A percentile compares a stretch with the other conserved stretches of the same genome.
Conservation (phyloP, 2,888 invertebrate genomes). For the Caenorhabditis becei region DNA sequence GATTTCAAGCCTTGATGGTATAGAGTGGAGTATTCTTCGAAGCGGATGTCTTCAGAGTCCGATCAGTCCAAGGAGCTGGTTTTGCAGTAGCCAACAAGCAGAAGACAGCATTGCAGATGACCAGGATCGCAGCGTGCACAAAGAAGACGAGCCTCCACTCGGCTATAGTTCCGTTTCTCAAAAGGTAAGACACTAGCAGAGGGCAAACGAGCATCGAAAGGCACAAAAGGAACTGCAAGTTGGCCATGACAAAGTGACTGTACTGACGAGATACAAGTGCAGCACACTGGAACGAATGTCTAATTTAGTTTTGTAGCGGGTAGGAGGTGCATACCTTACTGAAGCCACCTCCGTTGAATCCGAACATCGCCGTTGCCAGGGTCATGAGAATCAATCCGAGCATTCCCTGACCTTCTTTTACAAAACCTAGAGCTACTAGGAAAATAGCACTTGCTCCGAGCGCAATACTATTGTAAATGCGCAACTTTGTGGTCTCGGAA, state of each 20-base stretch:
- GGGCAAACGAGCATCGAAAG: constrained; percentile 80
- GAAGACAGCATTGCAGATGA: constrained; percentile 77
- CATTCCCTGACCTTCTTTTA: constrained; percentile 67
- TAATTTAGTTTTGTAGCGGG: background rate
- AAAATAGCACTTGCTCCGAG: constrained; percentile 77
- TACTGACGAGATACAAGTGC: constrained; percentile 78
- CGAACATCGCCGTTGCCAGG: constrained; percentile 79
- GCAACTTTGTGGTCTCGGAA: constrained; percentile 76
- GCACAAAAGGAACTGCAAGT: constrained; percentile 78
- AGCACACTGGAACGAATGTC: constrained; percentile 67
- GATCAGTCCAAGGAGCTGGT: constrained; percentile 78
- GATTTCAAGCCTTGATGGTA: constrained; percentile 11
- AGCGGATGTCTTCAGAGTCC: constrained; percentile 39
- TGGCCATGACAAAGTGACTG: constrained; percentile 79
- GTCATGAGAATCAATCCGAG: constrained; percentile 73
- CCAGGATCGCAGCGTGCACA: constrained; percentile 76
- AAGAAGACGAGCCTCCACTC: constrained; percentile 79
- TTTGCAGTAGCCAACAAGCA: constrained; percentile 76
- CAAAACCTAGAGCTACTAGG: constrained; percentile 77
- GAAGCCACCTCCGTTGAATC: constrained; percentile 72
- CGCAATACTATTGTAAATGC: constrained; percentile 79
- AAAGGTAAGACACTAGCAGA: constrained; percentile 68
- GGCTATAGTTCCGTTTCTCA: constrained; percentile 64
- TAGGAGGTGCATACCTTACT: constrained; percentile 68
- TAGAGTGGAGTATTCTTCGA: constrained; percentile 59